Percentiles rank a stretch among this genome's conserved stretches.
These are phyloP conservation scores for Sceloporus undulatus DNA, from an alignment of 2,113 vertebrate genomes.

Conservation along the genomic window DNA sequence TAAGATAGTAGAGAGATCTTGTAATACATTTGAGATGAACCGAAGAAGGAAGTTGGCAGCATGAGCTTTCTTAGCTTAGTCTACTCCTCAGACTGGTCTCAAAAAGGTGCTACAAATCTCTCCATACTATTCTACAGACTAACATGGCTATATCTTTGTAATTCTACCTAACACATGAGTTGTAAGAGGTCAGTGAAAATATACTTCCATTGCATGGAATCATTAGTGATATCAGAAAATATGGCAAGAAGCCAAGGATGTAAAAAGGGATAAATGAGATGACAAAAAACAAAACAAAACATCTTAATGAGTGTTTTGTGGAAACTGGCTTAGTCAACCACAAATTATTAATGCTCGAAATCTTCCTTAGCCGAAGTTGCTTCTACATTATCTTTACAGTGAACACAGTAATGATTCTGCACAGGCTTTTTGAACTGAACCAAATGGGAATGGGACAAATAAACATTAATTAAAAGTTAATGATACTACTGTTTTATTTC, in stretches of 20 bases:
- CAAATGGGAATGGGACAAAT: slow-evolving; percentile 4
- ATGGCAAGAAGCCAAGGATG: slow-evolving; percentile 30
- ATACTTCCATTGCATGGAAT: slow-evolving; percentile 14
- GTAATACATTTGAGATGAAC: too few relatives aligned
- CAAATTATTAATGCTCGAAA: neutral
- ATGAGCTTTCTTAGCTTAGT: too few relatives aligned
- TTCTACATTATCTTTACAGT: neutral
- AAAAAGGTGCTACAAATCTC: too few relatives aligned
- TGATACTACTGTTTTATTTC: neutral
- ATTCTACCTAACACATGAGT: slow-evolving; percentile 12
- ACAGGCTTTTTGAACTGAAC: slow-evolving; percentile 31
- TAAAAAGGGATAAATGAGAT: slow-evolving; percentile 20
- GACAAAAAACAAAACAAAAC: neutral
- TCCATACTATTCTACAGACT: too few relatives aligned
- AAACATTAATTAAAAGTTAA: slow-evolving; percentile 4
- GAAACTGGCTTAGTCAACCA: slow-evolving; percentile 14
- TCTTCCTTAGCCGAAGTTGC: neutral
- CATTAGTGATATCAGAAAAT: slow-evolving; percentile 43
- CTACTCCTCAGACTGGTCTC: too few relatives aligned
- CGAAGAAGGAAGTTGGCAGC: too few relatives aligned
- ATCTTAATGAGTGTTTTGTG: neutral
- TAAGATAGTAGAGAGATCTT: too few relatives aligned
- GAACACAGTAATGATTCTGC: slow-evolving; percentile 7
- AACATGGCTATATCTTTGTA: too few relatives aligned
- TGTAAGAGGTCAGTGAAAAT: slow-evolving; percentile 42